Evolutionary conservation across 2,113 vertebrate species (phyloP).

Genomic region (Erythrolamprus reginae): DNA sequence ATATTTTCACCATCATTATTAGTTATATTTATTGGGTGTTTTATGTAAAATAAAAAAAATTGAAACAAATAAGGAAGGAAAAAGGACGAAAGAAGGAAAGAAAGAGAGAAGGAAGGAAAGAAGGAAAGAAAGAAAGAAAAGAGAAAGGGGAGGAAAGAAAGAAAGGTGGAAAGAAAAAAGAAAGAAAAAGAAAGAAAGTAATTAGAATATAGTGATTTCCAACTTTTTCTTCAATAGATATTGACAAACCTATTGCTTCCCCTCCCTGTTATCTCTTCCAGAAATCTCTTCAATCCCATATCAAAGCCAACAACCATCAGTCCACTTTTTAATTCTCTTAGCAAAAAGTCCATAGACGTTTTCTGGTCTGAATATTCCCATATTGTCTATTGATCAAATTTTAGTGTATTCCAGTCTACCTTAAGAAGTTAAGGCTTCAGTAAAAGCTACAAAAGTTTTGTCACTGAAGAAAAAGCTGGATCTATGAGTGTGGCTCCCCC

Average conservation of each 20-base stretch:
- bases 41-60: neutral
- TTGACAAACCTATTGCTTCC: neutral
- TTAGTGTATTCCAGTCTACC: neutral
- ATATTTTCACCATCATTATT: neutral
- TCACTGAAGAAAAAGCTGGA: neutral
- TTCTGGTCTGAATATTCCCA: neutral
- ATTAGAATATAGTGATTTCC: neutral
- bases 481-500: neutral
- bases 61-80: neutral
- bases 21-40: neutral
- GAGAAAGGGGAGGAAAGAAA: neutral
- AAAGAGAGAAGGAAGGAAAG: neutral
- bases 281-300: neutral
- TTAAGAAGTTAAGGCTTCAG: neutral
- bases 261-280: neutral
- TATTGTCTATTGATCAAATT: neutral
- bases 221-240: neutral
- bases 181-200: neutral
- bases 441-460: neutral
- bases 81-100: no score
- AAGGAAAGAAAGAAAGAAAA: neutral
- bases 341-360: neutral
- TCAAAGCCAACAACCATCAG: neutral
- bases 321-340: neutral
- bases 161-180: no score